Evolutionary conservation across 1,140 invertebrate genomes (phyloP).

Genomic region (Thaumatotibia leucotreta): DNA sequence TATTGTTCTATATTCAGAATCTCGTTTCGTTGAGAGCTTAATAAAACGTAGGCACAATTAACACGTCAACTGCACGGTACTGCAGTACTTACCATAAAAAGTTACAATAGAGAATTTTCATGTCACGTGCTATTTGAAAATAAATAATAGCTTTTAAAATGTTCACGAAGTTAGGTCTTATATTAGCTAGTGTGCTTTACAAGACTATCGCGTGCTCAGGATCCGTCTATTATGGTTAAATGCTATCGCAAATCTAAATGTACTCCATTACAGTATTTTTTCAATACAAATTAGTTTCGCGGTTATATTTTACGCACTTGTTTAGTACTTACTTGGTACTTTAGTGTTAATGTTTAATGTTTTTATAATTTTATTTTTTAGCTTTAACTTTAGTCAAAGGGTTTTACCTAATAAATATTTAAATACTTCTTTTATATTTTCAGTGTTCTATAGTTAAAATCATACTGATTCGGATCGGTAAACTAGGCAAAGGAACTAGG

Average conservation of each 20-base stretch:
- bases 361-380: background rate
- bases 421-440: too few relatives aligned
- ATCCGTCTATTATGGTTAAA: background rate
- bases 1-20: too few relatives aligned
- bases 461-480: too few relatives aligned
- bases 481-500: too few relatives aligned
- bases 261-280: background rate
- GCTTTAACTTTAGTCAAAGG: too few relatives aligned
- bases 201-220: background rate
- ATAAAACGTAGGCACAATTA: background rate
- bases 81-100: background rate
- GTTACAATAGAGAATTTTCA: background rate
- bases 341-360: background rate
- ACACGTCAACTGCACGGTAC: background rate
- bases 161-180: background rate
- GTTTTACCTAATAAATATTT: too few relatives aligned
- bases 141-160: background rate
- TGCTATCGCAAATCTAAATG: constrained; percentile 11
- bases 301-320: background rate
- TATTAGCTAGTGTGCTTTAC: background rate
- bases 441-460: too few relatives aligned
- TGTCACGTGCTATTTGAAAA: background rate
- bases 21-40: background rate
- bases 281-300: background rate
- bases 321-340: background rate